These are phyloP conservation scores for Melipona bicolor DNA, from an alignment of 2,888 invertebrate genomes.

Conservation along the genomic window DNA sequence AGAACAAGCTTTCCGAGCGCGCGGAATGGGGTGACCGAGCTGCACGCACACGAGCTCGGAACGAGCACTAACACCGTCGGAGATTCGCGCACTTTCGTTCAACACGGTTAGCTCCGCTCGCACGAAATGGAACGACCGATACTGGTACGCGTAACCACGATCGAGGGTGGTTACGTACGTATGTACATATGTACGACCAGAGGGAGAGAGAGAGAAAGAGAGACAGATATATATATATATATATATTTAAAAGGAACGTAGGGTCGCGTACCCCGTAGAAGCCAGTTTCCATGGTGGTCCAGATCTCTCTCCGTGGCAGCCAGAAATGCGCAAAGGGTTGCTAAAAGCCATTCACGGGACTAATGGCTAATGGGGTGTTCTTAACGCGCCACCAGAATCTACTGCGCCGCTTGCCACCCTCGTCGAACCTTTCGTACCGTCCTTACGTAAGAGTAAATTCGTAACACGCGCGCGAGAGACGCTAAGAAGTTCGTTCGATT, in stretches of 20 bases:
- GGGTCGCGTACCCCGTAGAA: constrained; percentile 53
- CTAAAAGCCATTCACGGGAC: constrained; percentile 75
- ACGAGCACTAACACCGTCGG: background rate
- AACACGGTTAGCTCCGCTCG: background rate
- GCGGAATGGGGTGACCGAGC: constrained; percentile 8
- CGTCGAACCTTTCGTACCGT: constrained; percentile 27
- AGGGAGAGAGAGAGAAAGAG: constrained; percentile 9
- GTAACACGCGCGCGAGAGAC: background rate
- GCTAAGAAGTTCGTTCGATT: background rate
- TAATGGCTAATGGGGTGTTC: constrained; percentile 74
- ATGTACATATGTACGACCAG: background rate
- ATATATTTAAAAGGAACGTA: constrained; percentile 60
- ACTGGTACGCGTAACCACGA: background rate
- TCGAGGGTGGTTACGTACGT: background rate
- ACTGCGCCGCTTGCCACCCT: constrained; percentile 43
- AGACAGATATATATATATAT: background rate
- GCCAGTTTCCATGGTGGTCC: constrained; percentile 69
- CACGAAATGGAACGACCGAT: constrained; percentile 19
- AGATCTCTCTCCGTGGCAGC: constrained; percentile 56
- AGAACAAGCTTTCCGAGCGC: background rate
- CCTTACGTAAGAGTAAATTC: constrained; percentile 29
- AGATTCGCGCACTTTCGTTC: constrained; percentile 8
- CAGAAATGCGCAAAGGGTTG: constrained; percentile 76
- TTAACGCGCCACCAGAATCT: constrained; percentile 54
- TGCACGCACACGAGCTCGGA: background rate